Evolutionary conservation across 1,140 invertebrate genomes (phyloP).

Genomic region (Trichonephila clavipes): DNA sequence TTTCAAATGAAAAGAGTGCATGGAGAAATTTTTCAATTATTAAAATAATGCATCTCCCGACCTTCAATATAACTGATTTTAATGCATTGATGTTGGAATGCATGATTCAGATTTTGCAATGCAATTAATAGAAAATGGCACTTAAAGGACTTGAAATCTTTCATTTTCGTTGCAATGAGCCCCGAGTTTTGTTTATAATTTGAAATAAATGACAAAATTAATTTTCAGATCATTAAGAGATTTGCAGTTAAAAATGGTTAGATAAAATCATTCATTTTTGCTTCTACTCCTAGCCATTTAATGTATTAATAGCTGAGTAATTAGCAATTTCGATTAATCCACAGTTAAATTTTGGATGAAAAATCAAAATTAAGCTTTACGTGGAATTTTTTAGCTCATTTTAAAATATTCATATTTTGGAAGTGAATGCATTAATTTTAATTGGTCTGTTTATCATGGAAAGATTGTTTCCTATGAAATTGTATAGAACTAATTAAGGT

Average conservation of each 20-base stretch:
- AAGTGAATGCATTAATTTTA: too few relatives aligned
- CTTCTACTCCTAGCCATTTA: background rate
- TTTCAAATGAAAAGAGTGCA: background rate
- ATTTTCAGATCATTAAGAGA: background rate
- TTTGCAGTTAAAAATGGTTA: background rate
- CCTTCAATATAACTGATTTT: background rate
- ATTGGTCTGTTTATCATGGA: too few relatives aligned
- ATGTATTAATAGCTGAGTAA: background rate
- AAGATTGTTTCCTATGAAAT: too few relatives aligned
- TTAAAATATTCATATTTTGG: too few relatives aligned
- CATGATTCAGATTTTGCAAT: background rate
- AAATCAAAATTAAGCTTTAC: too few relatives aligned
- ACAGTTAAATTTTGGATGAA: too few relatives aligned
- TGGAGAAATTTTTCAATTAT: conserved; percentile 7
- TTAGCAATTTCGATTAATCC: background rate
- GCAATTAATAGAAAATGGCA: background rate
- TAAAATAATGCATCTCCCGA: conserved; percentile 11
- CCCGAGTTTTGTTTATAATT: background rate
- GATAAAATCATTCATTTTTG: background rate
- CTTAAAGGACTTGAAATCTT: background rate
- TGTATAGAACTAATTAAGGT: too few relatives aligned
- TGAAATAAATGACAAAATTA: background rate
- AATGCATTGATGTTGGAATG: background rate
- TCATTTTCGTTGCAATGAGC: background rate
- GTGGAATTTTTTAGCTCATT: too few relatives aligned